Evolutionary conservation across 1,140 invertebrate genomes (phyloP).

Genomic region (Drosophila nebulosa): DNA sequence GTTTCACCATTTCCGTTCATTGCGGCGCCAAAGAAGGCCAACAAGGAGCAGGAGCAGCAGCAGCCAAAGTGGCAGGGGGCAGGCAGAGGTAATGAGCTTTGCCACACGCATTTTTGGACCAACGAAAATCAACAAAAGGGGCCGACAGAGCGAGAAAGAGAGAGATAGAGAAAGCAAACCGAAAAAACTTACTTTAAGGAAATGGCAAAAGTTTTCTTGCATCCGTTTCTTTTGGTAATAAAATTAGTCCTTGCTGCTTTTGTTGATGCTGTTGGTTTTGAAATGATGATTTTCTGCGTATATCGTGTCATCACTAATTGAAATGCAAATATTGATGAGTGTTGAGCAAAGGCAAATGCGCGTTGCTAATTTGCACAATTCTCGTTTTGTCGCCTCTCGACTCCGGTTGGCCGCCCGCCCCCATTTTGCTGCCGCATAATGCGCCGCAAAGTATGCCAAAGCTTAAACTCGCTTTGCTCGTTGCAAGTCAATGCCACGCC

Average conservation of each 20-base stretch:
- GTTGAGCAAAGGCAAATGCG: slow-evolving; percentile 60
- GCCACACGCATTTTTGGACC: slow-evolving; percentile 35
- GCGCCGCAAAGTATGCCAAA: slow-evolving; percentile 70
- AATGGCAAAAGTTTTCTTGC: slow-evolving; percentile 68
- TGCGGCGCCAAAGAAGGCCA: slow-evolving; percentile 60
- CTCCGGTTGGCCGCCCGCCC: background rate
- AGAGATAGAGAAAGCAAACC: background rate
- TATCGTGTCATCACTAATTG: slow-evolving; percentile 70
- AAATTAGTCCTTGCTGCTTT: slow-evolving; percentile 32
- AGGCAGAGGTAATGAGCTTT: slow-evolving; percentile 58
- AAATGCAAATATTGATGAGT: slow-evolving; percentile 78
- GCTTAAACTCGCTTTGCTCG: slow-evolving; percentile 24
- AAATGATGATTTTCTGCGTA: slow-evolving; percentile 17
- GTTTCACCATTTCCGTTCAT: slow-evolving; percentile 78
- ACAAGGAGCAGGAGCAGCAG: slow-evolving; percentile 24
- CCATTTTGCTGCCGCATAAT: slow-evolving; percentile 52
- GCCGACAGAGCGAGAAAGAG: slow-evolving; percentile 26
- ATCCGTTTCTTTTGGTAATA: slow-evolving; percentile 59
- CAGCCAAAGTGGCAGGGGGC: slow-evolving; percentile 18
- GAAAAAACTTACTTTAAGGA: slow-evolving; percentile 35
- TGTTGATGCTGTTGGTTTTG: background rate
- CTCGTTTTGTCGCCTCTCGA: slow-evolving; percentile 56
- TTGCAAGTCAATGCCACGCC: slow-evolving; percentile 63
- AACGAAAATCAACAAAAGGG: slow-evolving; percentile 22
- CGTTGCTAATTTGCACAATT: slow-evolving; percentile 72